Conservation (phyloP, 2,797 vertebrate species). For the Tragelaphus eurycerus region DNA sequence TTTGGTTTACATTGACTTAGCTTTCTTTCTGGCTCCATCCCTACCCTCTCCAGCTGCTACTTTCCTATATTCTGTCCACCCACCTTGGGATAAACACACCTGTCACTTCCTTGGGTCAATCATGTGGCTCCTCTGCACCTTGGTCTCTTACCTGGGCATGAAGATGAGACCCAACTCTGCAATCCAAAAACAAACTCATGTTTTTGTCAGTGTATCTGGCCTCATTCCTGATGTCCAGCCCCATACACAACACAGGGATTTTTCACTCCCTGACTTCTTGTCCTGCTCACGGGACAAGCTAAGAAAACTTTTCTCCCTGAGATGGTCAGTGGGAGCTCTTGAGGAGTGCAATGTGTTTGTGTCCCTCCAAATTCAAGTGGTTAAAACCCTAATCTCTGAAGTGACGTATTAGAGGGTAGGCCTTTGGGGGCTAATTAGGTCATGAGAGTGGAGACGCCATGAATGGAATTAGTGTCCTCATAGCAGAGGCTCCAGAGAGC, state of each 20-base stretch:
- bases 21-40: not conserved
- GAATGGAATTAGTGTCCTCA: not conserved
- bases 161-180: not conserved
- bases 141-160: not conserved
- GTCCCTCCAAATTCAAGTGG: not conserved
- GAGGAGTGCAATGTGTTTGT: not conserved
- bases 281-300: not conserved
- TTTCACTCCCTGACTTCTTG: not conserved
- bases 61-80: not conserved
- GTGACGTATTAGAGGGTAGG: not conserved
- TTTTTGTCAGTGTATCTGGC: not conserved
- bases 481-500: not conserved
- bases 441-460: not conserved
- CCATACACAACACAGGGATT: not conserved
- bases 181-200: not conserved
- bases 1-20: not conserved
- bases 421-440: not conserved
- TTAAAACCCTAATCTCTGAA: not conserved
- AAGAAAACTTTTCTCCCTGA: not conserved
- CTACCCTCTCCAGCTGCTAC: not conserved
- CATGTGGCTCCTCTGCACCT: not conserved
- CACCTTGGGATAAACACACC: not conserved
- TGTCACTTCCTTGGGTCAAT: not conserved
- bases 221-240: not conserved
- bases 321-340: not conserved